phyloP scores from a whole-genome alignment of 2,113 vertebrate genomes.

The Cygnus buccinator region DNA sequence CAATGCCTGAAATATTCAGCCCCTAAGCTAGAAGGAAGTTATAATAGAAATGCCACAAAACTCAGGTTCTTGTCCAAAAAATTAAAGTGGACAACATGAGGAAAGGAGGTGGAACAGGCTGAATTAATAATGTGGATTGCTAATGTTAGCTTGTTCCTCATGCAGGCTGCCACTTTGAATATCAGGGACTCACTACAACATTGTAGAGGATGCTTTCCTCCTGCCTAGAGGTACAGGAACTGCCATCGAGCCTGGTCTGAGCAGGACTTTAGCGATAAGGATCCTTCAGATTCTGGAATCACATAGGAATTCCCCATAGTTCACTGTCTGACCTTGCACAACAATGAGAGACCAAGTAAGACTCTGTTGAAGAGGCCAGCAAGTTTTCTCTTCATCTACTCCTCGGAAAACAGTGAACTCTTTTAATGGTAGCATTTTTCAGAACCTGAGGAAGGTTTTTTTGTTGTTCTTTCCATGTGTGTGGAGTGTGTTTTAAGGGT shows the following conservation, averaged over 20 bases:
- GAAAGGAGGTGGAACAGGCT: neutral
- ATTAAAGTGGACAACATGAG: neutral
- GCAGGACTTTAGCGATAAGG: neutral
- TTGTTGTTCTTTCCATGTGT: neutral
- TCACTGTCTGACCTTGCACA: neutral
- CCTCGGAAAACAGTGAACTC: neutral
- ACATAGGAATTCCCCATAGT: neutral
- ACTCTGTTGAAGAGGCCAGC: neutral
- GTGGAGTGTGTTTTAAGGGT: neutral
- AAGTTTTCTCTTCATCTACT: neutral
- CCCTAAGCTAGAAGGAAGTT: neutral
- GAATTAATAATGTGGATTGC: neutral
- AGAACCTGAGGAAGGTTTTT: neutral
- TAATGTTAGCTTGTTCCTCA: neutral
- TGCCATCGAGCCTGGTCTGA: neutral
- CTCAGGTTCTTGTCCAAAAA: neutral
- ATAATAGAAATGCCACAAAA: neutral
- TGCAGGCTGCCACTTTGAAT: neutral
- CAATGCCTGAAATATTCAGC: neutral
- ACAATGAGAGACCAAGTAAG: neutral
- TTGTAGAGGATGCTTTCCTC: neutral
- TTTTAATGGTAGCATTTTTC: neutral
- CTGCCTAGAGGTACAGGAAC: neutral
- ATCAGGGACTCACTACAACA: neutral
- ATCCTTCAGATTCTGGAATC: neutral